Percentiles rank a stretch among this genome's conserved stretches.
Evolutionary conservation across 2,888 invertebrate genomes (phyloP).

Genomic region (Drymonia ruficornis): DNA sequence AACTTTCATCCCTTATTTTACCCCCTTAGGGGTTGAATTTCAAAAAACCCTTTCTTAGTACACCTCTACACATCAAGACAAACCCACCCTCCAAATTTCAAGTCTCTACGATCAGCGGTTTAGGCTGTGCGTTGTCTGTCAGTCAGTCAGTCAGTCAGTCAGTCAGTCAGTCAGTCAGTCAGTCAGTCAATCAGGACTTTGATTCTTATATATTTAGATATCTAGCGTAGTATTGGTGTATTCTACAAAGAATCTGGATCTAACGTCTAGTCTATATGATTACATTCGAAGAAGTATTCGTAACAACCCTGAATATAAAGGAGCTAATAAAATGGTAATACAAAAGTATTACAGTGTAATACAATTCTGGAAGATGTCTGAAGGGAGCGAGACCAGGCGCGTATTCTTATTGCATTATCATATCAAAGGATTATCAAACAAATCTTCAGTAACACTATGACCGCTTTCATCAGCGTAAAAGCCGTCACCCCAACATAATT

Average conservation of each 20-base stretch:
- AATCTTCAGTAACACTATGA: constrained; percentile 54
- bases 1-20: too few relatives aligned
- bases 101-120: too few relatives aligned
- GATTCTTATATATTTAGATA: too few relatives aligned
- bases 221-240: neutral
- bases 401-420: constrained; percentile 75
- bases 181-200: too few relatives aligned
- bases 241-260: neutral
- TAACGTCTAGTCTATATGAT: neutral
- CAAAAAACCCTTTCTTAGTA: too few relatives aligned
- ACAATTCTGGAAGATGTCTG: constrained; percentile 23
- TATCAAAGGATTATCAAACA: constrained; percentile 75
- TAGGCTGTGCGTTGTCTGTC: too few relatives aligned
- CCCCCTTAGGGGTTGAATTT: too few relatives aligned
- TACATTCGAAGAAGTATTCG: constrained; percentile 19
- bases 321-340: constrained; percentile 19
- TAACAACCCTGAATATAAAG: constrained; percentile 21
- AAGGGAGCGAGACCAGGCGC: constrained; percentile 30
- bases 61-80: too few relatives aligned
- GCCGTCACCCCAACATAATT: constrained; percentile 75
- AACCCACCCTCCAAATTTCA: too few relatives aligned
- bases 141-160: too few relatives aligned
- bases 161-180: too few relatives aligned
- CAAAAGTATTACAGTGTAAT: constrained; percentile 10
- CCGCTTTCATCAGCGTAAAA: constrained; percentile 63